Base-by-base conservation (phyloP, 2,113 vertebrate species). In the Scophthalmus maximus region DNA sequence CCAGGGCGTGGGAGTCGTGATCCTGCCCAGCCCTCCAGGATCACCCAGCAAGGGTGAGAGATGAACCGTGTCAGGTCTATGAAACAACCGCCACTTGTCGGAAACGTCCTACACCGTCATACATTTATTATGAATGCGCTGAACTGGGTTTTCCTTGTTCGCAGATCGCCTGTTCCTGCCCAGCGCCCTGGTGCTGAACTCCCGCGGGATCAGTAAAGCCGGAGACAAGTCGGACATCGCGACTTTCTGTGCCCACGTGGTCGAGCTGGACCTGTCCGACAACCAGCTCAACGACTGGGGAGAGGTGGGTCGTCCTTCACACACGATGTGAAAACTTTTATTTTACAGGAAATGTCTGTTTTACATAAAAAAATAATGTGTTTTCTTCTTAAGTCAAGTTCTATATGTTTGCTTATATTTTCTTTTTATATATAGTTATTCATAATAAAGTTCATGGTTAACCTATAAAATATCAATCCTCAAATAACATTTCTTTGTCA, bases 211-310 rank as follows among this genome's bases (percentile, higher is more conserved):
- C 78, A 96, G 91, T 70, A 95, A 95, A 42, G 97, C 98, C 0
- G 98, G 98, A 1, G 94, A 97, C 2, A 93, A 96, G 71, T 94
- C 92, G 0, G 94, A 98, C 84, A 96, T 99, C 0, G 95, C 96
- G 0, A 94, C 95, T 20, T 97, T 96, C 89, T 99, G 98, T 5
- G 95, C 94, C 60, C 98, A 99, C 0, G 97, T 99, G 76, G 95
- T 96, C 0, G 97, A 98, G 80, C 93, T 99, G 32, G 98, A 99
- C 89, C 94, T 99, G 80, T 98, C 98, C 82, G 93, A 95, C 91
- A 99, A 99, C 79, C 96, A 96, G 44, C 94, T 99, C 0, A 93
- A 94, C 77, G 95, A 98, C 90, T 99, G 98, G 98, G 93, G 88
- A 0, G 97, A 99, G 96, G 97, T 99, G 73, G 18, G 86, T n/a